phyloP scores from a whole-genome alignment of 2,888 invertebrate species.

The Phanerotoma sp. region DNA sequence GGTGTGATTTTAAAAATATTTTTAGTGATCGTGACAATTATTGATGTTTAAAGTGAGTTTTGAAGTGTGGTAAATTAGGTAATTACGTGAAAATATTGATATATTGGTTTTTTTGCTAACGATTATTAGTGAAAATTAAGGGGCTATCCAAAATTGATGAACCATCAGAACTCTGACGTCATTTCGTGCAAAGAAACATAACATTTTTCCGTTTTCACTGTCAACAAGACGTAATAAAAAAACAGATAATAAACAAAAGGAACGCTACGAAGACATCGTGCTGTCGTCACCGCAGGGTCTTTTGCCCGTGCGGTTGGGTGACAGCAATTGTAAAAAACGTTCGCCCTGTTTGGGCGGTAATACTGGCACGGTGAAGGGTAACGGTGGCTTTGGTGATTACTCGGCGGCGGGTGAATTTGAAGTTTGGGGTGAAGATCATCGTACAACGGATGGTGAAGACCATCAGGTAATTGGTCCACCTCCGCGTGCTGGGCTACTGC shows the following conservation, averaged over 20 bases:
- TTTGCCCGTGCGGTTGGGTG: conserved; percentile 27
- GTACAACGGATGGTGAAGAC: conserved; percentile 44
- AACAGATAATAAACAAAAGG: conserved; percentile 21
- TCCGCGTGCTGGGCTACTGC: conserved; percentile 32
- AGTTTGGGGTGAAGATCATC: conserved; percentile 55
- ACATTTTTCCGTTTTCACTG: conserved; percentile 34
- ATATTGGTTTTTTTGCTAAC: no score
- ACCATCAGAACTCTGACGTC: conserved; percentile 30
- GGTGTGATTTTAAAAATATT: conserved; percentile 5
- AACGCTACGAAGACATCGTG: conserved; percentile 33
- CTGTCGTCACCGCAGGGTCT: conserved; percentile 33
- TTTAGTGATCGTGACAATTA: background rate
- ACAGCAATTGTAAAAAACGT: conserved; percentile 23
- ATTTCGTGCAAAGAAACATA: conserved; percentile 29
- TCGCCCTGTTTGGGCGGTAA: conserved; percentile 37
- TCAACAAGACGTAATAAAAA: conserved; percentile 18
- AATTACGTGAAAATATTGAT: no score
- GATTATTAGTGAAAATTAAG: background rate
- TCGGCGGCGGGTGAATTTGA: conserved; percentile 57
- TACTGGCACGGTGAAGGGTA: conserved; percentile 55
- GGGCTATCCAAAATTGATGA: conserved; percentile 22
- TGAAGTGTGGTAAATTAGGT: no score
- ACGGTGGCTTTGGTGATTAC: conserved; percentile 55
- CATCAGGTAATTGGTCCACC: conserved; percentile 36
- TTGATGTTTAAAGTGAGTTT: no score